Evolutionary conservation across 2,113 vertebrate genomes (phyloP), one percentile per base, ranked within the genome.

Genomic region (Gallinago paraguaiae): DNA sequence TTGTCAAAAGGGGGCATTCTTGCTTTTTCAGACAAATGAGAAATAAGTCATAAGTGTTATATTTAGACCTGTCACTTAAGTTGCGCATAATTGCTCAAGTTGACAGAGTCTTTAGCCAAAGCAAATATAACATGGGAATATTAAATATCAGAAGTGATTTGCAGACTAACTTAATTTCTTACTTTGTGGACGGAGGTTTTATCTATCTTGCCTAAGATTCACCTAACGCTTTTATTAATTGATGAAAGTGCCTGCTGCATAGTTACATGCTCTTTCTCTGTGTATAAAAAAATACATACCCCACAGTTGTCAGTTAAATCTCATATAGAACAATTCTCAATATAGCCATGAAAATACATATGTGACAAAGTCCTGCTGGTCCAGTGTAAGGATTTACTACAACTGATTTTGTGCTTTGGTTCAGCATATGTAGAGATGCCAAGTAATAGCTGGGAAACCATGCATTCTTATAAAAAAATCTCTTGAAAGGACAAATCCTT

Each of bases 1-100:
- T 89, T 87, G 97, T 98, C 98, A 98, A 97, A 97, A 98, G 97
- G 95, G 97, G 97, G 97, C 97, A 97, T 97, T 97, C 96, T 98
- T 98, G 98, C 96, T 97, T 98, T 97, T 98, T 96, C 90, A 96
- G 92, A 97, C 43, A 78, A 85, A 78, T 76, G 86, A 87, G 94
- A 87, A 72, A 23, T 77, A 82, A 86, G 51, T 74, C 43, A 17
- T 92, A 75, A 82, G 46, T 78, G 54, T 79, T 64, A 14, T 28
- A 35, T 70, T 81, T 80, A 77, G 84, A 69, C 37, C 69, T 95
- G 84, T 86, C 25, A 60, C 37, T 93, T 88, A 91, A 71, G 85
- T 53, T 68, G 48, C 41, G 59, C 45, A 70, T 82, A 75, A 82
- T 78, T 64, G 69, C 57, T 88, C 61, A 28, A 64, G 43, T 56